These are phyloP conservation scores for Antheraea yamamai DNA, from an alignment of 2,888 invertebrate genomes.

Conservation along the genomic window DNA sequence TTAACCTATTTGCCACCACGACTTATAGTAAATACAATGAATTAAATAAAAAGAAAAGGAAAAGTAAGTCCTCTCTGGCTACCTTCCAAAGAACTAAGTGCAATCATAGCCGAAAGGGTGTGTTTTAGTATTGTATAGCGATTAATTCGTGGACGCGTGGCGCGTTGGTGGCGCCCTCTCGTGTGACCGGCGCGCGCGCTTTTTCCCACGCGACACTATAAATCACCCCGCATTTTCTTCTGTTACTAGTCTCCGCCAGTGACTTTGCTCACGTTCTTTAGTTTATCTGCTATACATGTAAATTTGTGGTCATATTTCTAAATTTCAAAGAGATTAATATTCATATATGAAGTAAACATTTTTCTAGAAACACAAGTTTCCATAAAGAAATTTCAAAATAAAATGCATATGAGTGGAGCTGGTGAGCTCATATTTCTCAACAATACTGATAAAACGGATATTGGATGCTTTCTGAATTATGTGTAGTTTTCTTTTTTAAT, in stretches of 20 bases:
- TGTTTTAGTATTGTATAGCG: conserved; percentile 6
- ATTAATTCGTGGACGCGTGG: conserved; percentile 47
- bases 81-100: neutral
- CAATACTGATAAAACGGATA: too few species aligned
- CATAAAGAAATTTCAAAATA: neutral
- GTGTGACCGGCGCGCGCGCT: conserved; percentile 55
- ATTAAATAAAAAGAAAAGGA: neutral
- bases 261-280: neutral
- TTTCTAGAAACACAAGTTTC: neutral
- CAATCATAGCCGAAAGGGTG: neutral
- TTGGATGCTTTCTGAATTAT: too few species aligned
- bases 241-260: neutral
- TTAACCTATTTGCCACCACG: neutral
- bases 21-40: neutral
- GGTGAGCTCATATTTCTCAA: too few species aligned
- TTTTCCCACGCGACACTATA: conserved; percentile 54
- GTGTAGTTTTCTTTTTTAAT: too few species aligned
- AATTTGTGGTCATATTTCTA: neutral
- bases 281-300: neutral
- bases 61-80: neutral
- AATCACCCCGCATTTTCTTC: neutral
- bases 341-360: neutral
- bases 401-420: neutral
- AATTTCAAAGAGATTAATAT: neutral
- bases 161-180: conserved; percentile 35